Evolutionary conservation across 1,140 invertebrate species (phyloP).

Genomic region (Oncopodura yosiiana): DNA sequence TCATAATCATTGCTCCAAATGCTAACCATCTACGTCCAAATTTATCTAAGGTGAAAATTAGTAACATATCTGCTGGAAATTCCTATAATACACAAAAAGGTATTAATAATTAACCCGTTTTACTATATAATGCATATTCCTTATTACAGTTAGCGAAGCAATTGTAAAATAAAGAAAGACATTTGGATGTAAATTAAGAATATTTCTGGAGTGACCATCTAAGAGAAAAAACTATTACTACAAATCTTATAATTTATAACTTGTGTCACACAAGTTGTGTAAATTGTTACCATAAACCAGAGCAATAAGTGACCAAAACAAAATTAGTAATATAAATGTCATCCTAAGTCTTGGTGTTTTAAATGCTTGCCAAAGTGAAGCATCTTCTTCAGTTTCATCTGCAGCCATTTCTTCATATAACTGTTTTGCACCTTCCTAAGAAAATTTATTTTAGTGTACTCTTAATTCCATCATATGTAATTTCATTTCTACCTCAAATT

Average conservation of each 20-base stretch:
- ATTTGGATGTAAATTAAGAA: conserved; percentile 5
- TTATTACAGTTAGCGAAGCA: too few species aligned
- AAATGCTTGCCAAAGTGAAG: conserved; percentile 68
- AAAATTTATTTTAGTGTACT: neutral
- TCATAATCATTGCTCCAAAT: conserved; percentile 63
- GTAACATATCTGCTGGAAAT: conserved; percentile 68
- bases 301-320: conserved; percentile 78
- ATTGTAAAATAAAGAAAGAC: neutral
- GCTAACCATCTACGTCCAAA: conserved; percentile 75
- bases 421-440: conserved; percentile 22
- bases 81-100: too few species aligned
- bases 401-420: conserved; percentile 47
- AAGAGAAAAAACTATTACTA: too few species aligned
- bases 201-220: conserved; percentile 28
- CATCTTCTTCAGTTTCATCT: conserved; percentile 54
- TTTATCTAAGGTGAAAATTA: conserved; percentile 65
- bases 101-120: too few species aligned
- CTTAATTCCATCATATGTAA: conserved; percentile 7
- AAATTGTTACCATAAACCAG: conserved; percentile 79
- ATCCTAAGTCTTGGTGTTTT: conserved; percentile 58
- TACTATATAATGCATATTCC: too few species aligned
- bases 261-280: conserved; percentile 64
- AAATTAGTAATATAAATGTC: conserved; percentile 60
- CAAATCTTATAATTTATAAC: too few species aligned
- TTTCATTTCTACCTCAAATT: conserved; percentile 55